A percentile compares a stretch with the other conserved stretches of the same genome.
These are phyloP conservation scores for Isurus oxyrinchus DNA, from an alignment of 2,113 vertebrate genomes.

Conservation along the genomic window DNA sequence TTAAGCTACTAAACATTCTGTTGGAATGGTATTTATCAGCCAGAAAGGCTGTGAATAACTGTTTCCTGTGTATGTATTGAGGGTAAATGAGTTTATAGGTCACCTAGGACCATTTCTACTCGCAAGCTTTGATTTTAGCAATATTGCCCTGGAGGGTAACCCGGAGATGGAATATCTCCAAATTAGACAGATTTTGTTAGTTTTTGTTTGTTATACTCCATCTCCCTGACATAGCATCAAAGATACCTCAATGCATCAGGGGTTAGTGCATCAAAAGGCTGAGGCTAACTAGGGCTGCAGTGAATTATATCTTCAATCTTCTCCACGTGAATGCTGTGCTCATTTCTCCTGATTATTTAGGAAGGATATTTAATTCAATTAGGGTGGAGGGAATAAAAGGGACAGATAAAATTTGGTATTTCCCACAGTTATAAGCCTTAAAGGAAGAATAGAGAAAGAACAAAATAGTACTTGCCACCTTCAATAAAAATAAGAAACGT, in stretches of 20 bases:
- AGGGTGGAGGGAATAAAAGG: background rate
- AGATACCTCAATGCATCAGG: background rate
- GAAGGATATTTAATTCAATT: background rate
- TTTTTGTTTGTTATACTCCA: background rate
- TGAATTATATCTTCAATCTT: background rate
- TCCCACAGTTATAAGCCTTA: background rate
- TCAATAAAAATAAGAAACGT: background rate
- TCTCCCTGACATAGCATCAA: background rate
- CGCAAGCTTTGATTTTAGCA: background rate
- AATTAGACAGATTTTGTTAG: background rate
- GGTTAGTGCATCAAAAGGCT: background rate
- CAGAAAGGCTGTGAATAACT: background rate
- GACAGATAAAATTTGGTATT: background rate
- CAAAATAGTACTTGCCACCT: background rate
- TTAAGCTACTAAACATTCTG: background rate
- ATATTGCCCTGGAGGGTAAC: background rate
- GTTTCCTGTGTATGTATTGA: background rate
- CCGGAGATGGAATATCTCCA: background rate
- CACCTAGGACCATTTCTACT: background rate
- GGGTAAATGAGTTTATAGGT: background rate
- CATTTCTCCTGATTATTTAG: background rate
- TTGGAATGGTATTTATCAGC: background rate
- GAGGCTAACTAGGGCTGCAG: background rate
- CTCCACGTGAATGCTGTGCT: background rate
- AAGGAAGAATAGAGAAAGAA: background rate